Base-by-base conservation (phyloP, 1,140 invertebrate genomes). In the Drosophila sp. region DNA sequence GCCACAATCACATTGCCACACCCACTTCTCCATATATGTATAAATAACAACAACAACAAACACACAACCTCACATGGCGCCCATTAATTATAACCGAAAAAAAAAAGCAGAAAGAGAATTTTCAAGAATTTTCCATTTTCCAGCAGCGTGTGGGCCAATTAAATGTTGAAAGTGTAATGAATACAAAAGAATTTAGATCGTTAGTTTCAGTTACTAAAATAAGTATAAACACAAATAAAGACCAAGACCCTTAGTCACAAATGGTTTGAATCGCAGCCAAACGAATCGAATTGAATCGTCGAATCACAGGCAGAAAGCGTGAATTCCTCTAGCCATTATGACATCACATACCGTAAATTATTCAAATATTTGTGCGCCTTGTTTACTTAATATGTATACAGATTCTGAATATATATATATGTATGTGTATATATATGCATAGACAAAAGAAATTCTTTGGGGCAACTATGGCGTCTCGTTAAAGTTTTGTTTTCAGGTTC, bases 291-390 rank as follows among this genome's bases (percentile, higher is more conserved):
- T 50, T 23, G 44, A 38, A 38, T 38, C 35, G 35, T 27, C n/a
- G 3, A n/a, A 33, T 33, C 25, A n/a, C 25, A 62, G 40, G 7
- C 60, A 60, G 82, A 86, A 86, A 87, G 83, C 78, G 74, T 77
- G 67, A 77, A 60, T 35, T 38, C 62, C 27, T 33, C 40, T 66
- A n/a, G 67, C 75, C 57, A 62, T 73, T 80, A 89, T 87, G 83
- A 87, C 83, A 87, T 87, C 83, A 87, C 83, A 87, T 87, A 68
- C 76, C 76, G 60, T 79, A 81, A 87, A 87, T 87, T 83, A 87
- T 89, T 89, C 63, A 70, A 83, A 87, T 81, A 77, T 76, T 76
- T 73, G 50, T 70, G 63, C 57, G 58, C n/a, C 33, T 79, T 35
- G 79, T 71, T 86, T 70, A 69, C 54, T 75, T 63, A 68, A 67